Base-by-base conservation (phyloP, 2,888 invertebrate genomes). In the Melieria picta region DNA sequence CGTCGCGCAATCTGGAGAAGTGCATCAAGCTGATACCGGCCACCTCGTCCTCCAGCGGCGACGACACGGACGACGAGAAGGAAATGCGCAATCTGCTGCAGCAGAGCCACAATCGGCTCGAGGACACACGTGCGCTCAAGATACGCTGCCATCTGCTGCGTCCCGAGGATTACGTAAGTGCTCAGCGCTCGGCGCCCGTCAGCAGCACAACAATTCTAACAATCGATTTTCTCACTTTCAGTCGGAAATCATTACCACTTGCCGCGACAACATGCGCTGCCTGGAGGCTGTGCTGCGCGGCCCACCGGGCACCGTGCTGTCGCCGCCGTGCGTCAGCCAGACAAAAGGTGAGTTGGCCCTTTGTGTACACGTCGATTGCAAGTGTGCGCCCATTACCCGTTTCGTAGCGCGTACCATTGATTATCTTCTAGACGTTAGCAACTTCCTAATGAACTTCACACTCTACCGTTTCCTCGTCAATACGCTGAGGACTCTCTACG, bases 241-340 rank as follows among this genome's bases (percentile, higher is more conserved):
- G 96, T 92, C 91, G 86, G 96, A 96, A 89, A 90, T 97, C 82
- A 90, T 94, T 84, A 91, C 92, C 74, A 93, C 94, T 73, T 96
- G 96, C 88, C 92, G 93, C 80, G 94, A 96, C 83, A 95, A 96
- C 88, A 91, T 95, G 82, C 91, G 91, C 83, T 92, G 94, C 82
- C 89, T 96, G 87, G 92, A 92, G 83, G 90, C 91, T 67, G 90
- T 94, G 69, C 84, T 93, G 78, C 90, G 90, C 75, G 87, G 89
- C 60, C 87, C 88, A 71, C 85, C 86, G 62, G 82, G 86, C 79
- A 88, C 89, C 72, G 84, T 89, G 72, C 83, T 91, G 75, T 89
- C 91, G 73, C 81, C 89, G 60, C 86, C 88, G 61, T 87, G 90
- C 80, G 89, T 89, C 81, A 88, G 89, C 81, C 91, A 91, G 78